phyloP scores from a whole-genome alignment of 2,888 invertebrate genomes.

The Sinodicranocentrus sp. region DNA sequence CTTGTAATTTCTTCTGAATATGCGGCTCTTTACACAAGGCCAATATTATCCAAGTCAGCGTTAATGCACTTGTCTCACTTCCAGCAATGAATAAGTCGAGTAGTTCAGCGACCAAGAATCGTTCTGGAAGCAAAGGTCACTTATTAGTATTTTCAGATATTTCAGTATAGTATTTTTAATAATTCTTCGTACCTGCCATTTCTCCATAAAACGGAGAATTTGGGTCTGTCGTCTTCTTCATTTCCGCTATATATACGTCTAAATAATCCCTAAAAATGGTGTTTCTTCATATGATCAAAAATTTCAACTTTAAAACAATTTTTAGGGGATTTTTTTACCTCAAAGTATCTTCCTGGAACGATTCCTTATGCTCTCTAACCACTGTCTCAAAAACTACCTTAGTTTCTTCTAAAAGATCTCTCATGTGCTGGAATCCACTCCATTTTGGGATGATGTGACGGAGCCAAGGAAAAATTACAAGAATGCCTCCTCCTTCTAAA shows the following conservation, averaged over 20 bases:
- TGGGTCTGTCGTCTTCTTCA: constrained; percentile 39
- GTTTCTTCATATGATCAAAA: too few relatives aligned
- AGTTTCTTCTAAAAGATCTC: constrained; percentile 16
- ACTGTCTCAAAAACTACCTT: constrained; percentile 34
- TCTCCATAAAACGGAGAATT: constrained; percentile 35
- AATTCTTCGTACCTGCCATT: neutral
- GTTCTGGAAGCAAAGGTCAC: neutral
- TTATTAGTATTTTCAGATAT: neutral
- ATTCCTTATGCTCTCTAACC: constrained; percentile 44
- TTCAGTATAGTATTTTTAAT: neutral
- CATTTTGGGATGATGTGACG: constrained; percentile 41
- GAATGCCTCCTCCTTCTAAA: constrained; percentile 15
- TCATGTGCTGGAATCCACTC: constrained; percentile 39
- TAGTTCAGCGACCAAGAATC: neutral
- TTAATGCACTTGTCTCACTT: constrained; percentile 32
- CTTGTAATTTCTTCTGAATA: constrained; percentile 46
- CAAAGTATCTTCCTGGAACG: constrained; percentile 47
- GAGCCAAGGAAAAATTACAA: constrained; percentile 58
- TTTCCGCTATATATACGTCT: constrained; percentile 42
- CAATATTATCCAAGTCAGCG: constrained; percentile 43
- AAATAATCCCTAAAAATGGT: constrained; percentile 61
- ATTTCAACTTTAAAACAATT: too few relatives aligned
- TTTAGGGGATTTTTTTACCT: neutral
- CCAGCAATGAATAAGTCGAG: constrained; percentile 49
- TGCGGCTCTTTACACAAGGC: constrained; percentile 40